A percentile compares a stretch with the other conserved stretches of the same genome.
These are phyloP conservation scores for Thereva unica DNA, from an alignment of 2,888 invertebrate genomes.

Conservation along the genomic window DNA sequence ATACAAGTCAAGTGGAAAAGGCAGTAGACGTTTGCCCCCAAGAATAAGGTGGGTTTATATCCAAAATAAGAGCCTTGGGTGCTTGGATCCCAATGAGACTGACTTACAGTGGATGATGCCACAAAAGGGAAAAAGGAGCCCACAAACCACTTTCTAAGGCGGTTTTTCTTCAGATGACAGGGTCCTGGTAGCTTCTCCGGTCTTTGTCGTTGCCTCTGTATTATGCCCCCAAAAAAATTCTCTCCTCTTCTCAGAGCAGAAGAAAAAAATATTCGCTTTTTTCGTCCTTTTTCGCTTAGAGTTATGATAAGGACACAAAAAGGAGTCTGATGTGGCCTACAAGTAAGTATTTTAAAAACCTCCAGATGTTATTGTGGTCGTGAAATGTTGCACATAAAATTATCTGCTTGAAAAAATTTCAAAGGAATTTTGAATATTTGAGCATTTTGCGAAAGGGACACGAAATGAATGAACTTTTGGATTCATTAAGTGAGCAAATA, in stretches of 20 bases:
- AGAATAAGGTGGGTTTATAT: neutral
- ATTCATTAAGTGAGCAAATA: slow-evolving; percentile 32
- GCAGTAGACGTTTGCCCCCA: slow-evolving; percentile 18
- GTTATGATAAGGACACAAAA: no score
- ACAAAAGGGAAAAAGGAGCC: slow-evolving; percentile 1
- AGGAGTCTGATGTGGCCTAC: no score
- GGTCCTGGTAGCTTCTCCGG: neutral
- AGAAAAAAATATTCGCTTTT: no score
- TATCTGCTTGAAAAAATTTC: slow-evolving; percentile 25
- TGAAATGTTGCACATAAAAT: slow-evolving; percentile 32
- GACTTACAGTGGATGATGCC: slow-evolving; percentile 27
- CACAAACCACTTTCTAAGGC: slow-evolving; percentile 25
- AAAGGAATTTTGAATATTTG: slow-evolving; percentile 30
- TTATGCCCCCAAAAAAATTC: no score
- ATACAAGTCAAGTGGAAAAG: slow-evolving; percentile 34
- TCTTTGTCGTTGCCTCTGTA: neutral
- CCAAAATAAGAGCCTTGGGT: slow-evolving; percentile 25
- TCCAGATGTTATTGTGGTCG: slow-evolving; percentile 23
- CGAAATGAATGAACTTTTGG: slow-evolving; percentile 25
- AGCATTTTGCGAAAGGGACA: slow-evolving; percentile 3
- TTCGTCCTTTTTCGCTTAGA: no score
- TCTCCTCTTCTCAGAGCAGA: no score
- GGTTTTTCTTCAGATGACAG: slow-evolving; percentile 11
- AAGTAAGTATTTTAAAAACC: no score
- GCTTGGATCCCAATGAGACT: slow-evolving; percentile 24